Evolutionary conservation across 2,888 invertebrate genomes (phyloP).

Genomic region (Sylvicola fuscatus): DNA sequence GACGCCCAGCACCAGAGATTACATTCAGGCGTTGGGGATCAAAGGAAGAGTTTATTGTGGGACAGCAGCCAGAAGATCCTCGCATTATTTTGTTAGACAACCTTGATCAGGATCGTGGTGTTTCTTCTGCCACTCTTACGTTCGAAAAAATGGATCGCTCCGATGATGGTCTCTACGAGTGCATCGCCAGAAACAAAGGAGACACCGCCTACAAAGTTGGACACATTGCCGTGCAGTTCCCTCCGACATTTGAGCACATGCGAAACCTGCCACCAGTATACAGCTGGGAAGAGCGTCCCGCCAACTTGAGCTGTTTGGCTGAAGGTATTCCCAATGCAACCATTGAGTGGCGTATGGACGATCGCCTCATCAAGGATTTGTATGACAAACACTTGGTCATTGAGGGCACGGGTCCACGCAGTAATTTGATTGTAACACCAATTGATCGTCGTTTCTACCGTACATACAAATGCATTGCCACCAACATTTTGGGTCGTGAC

Average conservation of each 20-base stretch:
- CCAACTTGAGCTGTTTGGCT: conserved; percentile 74
- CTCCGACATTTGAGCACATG: conserved; percentile 55
- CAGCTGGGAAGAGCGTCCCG: conserved; percentile 63
- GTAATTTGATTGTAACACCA: conserved; percentile 49
- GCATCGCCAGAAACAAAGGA: conserved; percentile 62
- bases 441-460: conserved; percentile 43
- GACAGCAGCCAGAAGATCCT: conserved; percentile 40
- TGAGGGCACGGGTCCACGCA: conserved; percentile 46
- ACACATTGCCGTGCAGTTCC: conserved; percentile 64
- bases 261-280: conserved; percentile 51
- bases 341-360: conserved; percentile 58
- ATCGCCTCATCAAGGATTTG: conserved; percentile 29
- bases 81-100: conserved; percentile 41
- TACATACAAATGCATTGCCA: conserved; percentile 61
- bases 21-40: conserved; percentile 59
- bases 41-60: conserved; percentile 38
- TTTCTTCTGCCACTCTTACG: conserved; percentile 42
- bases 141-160: conserved; percentile 42
- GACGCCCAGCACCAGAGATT: conserved; percentile 59
- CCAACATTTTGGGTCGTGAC: conserved; percentile 49
- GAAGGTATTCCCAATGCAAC: conserved; percentile 81
- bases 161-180: conserved; percentile 79
- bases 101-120: conserved; percentile 30
- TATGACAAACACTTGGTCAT: conserved; percentile 34
- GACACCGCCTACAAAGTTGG: conserved; percentile 57